Conservation (phyloP, 1,140 invertebrate species). For the Diorhabda carinulata region DNA sequence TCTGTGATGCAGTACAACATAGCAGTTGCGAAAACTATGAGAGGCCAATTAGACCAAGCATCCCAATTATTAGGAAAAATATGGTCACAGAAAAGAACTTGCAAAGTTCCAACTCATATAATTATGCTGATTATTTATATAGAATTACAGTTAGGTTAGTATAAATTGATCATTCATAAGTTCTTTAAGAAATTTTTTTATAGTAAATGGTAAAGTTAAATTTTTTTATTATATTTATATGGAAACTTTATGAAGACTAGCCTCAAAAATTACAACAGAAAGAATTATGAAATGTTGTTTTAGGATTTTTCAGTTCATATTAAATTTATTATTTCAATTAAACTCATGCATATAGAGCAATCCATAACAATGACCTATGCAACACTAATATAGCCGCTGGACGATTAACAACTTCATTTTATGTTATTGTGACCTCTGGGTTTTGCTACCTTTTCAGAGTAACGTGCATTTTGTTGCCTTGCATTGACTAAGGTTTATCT, state of each 20-base stretch:
- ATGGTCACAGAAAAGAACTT: constrained; percentile 54
- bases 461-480: no score
- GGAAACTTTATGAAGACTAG: constrained; percentile 8
- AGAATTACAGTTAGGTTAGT: constrained; percentile 63
- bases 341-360: not conserved
- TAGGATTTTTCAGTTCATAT: not conserved
- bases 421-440: no score
- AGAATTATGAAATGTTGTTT: not conserved
- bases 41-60: constrained; percentile 74
- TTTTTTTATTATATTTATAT: no score
- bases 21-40: constrained; percentile 70
- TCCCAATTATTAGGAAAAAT: constrained; percentile 63
- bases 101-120: constrained; percentile 67
- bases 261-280: constrained; percentile 11
- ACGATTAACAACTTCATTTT: no score
- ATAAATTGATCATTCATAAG: no score
- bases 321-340: constrained; percentile 7
- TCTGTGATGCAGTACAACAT: constrained; percentile 76
- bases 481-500: no score
- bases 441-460: no score
- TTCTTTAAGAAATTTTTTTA: no score
- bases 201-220: no score
- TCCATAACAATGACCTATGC: no score
- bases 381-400: no score
- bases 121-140: constrained; percentile 69